Percentiles rank a stretch among this genome's conserved stretches.
Evolutionary conservation across 2,113 vertebrate genomes (phyloP).

Genomic region (Gyps fulvus): DNA sequence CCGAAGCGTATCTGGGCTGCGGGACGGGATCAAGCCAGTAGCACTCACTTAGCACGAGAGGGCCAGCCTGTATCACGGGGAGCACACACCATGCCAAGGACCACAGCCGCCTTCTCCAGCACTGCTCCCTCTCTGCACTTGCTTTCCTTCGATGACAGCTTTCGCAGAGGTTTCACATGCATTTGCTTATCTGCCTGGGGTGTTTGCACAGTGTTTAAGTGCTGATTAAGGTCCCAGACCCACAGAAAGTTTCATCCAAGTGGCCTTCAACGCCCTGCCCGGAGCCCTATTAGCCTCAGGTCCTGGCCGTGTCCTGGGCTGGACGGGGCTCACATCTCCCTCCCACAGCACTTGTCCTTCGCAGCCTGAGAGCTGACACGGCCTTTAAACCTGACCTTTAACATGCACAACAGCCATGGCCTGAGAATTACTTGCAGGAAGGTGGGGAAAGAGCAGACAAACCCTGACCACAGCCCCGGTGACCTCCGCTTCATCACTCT

Average conservation of each 20-base stretch:
- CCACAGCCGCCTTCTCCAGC: neutral
- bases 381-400: neutral
- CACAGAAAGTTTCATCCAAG: neutral
- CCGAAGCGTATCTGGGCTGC: neutral
- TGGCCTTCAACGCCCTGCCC: neutral
- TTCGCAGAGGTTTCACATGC: neutral
- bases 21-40: neutral
- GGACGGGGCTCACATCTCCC: neutral
- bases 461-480: accelerated
- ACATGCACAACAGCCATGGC: neutral
- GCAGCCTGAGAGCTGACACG: neutral
- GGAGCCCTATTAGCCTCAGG: neutral
- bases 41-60: neutral
- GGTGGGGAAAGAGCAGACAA: neutral
- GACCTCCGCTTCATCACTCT: neutral
- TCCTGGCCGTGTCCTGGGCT: neutral
- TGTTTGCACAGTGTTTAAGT: neutral
- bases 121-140: neutral
- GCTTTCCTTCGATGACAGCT: neutral
- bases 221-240: neutral
- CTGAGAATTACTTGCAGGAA: neutral
- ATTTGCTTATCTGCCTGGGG: neutral
- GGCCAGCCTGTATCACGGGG: neutral
- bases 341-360: neutral
- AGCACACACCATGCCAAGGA: neutral